Conservation (phyloP, 2,113 vertebrate species). For the Tringa solitaria region DNA sequence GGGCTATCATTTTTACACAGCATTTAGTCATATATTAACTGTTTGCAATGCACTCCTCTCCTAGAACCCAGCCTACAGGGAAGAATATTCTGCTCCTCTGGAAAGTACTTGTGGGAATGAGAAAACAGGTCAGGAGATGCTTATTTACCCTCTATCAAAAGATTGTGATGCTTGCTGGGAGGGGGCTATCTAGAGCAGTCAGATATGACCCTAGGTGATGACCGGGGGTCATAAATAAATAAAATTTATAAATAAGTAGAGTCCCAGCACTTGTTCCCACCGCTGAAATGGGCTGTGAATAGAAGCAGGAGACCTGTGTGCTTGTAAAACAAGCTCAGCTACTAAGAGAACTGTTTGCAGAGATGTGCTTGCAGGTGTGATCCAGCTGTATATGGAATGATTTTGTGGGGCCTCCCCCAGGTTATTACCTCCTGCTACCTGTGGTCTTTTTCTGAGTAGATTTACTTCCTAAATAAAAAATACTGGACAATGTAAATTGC, state of each 20-base stretch:
- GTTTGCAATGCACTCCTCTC: background rate
- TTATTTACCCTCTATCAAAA: background rate
- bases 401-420: background rate
- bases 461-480: background rate
- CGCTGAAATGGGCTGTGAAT: background rate
- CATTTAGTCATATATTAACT: background rate
- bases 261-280: background rate
- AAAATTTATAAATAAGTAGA: background rate
- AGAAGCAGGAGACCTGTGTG: background rate
- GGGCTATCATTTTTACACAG: background rate
- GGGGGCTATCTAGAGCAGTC: background rate
- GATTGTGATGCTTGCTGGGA: background rate
- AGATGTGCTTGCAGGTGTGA: background rate
- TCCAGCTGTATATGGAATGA: fast-evolving
- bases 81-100: background rate
- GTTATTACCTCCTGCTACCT: background rate
- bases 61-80: background rate
- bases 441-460: background rate
- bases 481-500: background rate
- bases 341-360: background rate
- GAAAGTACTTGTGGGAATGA: background rate
- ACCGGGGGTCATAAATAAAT: background rate
- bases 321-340: background rate
- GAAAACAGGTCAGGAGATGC: background rate
- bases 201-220: background rate